phyloP scores from a whole-genome alignment of 2,113 vertebrate species.

The Balaenoptera acutorostrata region DNA sequence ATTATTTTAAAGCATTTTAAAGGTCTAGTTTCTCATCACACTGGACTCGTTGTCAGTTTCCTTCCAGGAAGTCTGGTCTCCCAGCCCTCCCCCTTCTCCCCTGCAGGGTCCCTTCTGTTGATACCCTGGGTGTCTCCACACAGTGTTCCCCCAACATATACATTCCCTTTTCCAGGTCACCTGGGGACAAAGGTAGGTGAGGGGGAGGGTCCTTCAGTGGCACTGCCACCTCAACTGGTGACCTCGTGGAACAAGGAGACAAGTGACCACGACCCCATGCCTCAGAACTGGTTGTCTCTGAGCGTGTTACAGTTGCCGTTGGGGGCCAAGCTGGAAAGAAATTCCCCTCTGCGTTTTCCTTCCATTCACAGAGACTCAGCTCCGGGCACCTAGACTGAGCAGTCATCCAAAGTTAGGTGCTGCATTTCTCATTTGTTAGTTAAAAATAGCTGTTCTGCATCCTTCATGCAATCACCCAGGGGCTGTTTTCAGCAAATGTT shows the following conservation, averaged over 20 bases:
- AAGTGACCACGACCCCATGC: rapidly evolving
- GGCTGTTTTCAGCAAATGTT: slow-evolving; percentile 62
- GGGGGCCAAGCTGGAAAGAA: neutral
- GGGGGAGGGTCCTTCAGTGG: neutral
- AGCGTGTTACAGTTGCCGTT: neutral
- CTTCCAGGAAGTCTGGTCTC: neutral
- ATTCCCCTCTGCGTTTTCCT: neutral
- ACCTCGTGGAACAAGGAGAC: neutral
- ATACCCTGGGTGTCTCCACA: too few species aligned
- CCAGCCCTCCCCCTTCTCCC: rapidly evolving
- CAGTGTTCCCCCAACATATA: rapidly evolving
- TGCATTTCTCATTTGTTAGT: slow-evolving; percentile 2
- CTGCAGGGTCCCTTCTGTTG: too few species aligned
- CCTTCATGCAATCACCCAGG: neutral
- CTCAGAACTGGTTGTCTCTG: neutral
- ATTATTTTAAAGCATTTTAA: neutral
- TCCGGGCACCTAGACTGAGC: neutral
- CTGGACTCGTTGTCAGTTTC: neutral
- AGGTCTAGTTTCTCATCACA: neutral
- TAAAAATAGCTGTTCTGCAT: slow-evolving; percentile 59
- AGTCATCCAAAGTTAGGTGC: slow-evolving; percentile 19
- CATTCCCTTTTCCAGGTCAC: neutral
- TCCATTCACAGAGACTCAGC: neutral
- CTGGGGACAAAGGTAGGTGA: neutral
- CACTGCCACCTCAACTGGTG: rapidly evolving